Base-by-base conservation (phyloP, 2,113 vertebrate species). In the Heloderma charlesbogerti region DNA sequence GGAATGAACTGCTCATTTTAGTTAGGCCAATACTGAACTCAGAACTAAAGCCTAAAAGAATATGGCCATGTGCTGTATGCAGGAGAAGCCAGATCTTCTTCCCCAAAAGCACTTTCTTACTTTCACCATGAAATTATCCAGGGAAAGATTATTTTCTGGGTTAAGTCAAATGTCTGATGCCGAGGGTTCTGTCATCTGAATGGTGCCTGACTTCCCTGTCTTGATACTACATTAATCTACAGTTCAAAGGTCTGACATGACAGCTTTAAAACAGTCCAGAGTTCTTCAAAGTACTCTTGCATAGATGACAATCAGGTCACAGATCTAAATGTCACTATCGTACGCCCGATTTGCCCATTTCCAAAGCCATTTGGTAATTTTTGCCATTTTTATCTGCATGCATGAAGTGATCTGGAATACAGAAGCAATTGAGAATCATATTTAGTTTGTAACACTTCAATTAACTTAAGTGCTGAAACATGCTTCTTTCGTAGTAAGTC, bases 371-470 rank as follows among this genome's bases (percentile, higher is more conserved):
- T 96, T 96, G 88, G 92, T 94, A 93, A 57, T 85, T 89, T 96
- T 97, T 96, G 96, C 95, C 94, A 94, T 96, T 97, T 78, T 97
- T 96, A 95, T 96, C 96, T 97, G 93, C 94, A 96, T 67, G 92
- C 97, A 95, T 96, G 96, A 97, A 95, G 91, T 95, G 92, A 91
- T 95, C 95, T 96, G 93, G 94, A 96, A 97, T 96, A 96, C 94
- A 94, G 94, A 96, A 97, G 96, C 96, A 94, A 97, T 97, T 97
- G 96, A 94, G 95, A 97, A 97, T 97, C 95, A 96, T 97, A 97
- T 96, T 97, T 97, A 93, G 96, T 97, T 96, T 97, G 96, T 95
- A 97, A 97, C 97, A 97, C 96, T 98, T 97, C 97, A 97, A 97
- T 97, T 97, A 97, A 96, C 95, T 95, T 97, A 97, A 97, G 96